Conservation (phyloP, 2,888 invertebrate genomes). For the Baronia brevicornis region DNA sequence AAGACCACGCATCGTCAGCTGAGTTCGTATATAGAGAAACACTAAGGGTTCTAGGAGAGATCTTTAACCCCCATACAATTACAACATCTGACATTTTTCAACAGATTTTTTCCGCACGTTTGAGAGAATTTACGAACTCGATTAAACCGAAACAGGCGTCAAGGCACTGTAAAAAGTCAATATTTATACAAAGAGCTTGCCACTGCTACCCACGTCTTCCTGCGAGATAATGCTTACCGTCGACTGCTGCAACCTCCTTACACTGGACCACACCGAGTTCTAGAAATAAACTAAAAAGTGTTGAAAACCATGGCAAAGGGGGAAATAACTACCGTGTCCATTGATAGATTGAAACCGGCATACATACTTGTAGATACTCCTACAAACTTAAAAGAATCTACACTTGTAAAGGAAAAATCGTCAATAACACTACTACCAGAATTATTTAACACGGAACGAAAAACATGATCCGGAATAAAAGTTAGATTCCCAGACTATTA, state of each 20-base stretch:
- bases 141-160: conserved; percentile 15
- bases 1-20: conserved; percentile 20
- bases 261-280: conserved; percentile 24
- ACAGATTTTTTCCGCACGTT: conserved; percentile 15
- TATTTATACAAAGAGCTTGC: conserved; percentile 25
- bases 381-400: too few species aligned
- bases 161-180: conserved; percentile 15
- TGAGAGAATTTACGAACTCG: conserved; percentile 5
- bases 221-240: conserved; percentile 22
- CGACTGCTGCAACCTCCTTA: conserved; percentile 25
- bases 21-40: conserved; percentile 26
- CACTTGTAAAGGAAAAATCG: too few species aligned
- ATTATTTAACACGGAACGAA: too few species aligned
- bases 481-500: too few species aligned
- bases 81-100: conserved; percentile 8
- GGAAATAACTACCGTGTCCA: conserved; percentile 19
- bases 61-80: conserved; percentile 10
- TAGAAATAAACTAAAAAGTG: conserved; percentile 20
- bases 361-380: too few species aligned
- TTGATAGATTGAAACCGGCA: conserved; percentile 26
- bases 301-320: conserved; percentile 20
- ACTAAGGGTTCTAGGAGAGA: conserved; percentile 22
- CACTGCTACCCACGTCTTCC: conserved; percentile 21
- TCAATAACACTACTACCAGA: too few species aligned
- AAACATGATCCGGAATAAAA: too few species aligned